phyloP scores from a whole-genome alignment of 2,797 vertebrate species.

The Decapterus maruadsi region DNA sequence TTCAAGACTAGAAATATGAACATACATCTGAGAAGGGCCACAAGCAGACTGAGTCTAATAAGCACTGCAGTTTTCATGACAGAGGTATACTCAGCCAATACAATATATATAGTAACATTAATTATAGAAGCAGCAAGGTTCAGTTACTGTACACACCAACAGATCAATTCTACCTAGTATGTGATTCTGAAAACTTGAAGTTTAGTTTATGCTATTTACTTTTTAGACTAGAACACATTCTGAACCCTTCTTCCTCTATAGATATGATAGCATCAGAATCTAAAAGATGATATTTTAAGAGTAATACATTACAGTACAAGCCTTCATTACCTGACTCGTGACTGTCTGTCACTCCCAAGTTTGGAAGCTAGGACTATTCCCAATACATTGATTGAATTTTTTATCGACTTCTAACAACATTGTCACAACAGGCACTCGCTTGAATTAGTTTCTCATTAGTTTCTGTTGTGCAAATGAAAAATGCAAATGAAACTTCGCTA shows the following conservation, averaged over 20 bases:
- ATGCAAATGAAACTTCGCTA: not conserved
- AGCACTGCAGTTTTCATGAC: not conserved
- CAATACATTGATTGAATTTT: not conserved
- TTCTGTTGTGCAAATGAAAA: not conserved
- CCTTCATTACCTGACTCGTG: not conserved
- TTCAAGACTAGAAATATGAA: slow-evolving; percentile 4
- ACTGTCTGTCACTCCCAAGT: not conserved
- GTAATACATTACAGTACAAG: not conserved
- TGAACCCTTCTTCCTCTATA: too few species aligned
- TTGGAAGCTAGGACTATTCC: not conserved
- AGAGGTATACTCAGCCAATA: not conserved
- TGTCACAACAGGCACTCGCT: not conserved
- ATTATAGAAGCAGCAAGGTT: too few species aligned
- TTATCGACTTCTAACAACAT: not conserved
- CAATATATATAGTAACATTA: not conserved
- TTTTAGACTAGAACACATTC: too few species aligned
- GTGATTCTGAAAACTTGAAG: not conserved
- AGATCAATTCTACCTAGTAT: not conserved
- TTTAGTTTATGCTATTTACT: too few species aligned
- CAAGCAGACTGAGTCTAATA: not conserved
- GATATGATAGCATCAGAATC: not conserved
- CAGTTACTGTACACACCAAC: too few species aligned
- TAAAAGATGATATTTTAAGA: not conserved
- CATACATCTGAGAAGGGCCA: not conserved
- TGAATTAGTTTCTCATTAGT: not conserved